Conservation (phyloP, 2,888 invertebrate genomes). For the Cremastinae sp. region DNA sequence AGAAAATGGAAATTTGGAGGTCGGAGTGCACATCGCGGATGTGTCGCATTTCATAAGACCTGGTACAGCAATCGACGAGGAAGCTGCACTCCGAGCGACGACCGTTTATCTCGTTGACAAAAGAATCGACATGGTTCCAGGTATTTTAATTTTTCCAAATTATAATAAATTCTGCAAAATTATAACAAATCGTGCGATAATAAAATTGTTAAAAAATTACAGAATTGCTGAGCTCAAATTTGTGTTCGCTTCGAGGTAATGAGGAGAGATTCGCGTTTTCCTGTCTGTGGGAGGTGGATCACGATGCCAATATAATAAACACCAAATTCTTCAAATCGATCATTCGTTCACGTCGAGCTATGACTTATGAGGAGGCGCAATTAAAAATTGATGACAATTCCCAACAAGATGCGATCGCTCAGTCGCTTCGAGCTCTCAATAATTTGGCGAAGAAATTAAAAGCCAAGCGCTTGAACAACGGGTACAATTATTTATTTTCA, state of each 20-base stretch:
- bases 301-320: constrained; percentile 89
- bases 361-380: constrained; percentile 99
- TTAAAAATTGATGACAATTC: constrained; percentile 92
- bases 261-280: constrained; percentile 97
- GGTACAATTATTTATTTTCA: constrained; percentile 80
- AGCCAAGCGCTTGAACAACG: constrained; percentile 90
- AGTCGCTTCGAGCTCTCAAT: constrained; percentile 91
- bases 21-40: constrained; percentile 99
- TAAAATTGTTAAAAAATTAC: constrained; percentile 76
- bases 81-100: constrained; percentile 96
- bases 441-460: constrained; percentile 95
- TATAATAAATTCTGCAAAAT: too few species aligned
- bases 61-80: constrained; percentile 93
- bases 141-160: constrained; percentile 67
- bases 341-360: constrained; percentile 93
- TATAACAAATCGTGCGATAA: too few species aligned
- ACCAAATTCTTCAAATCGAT: constrained; percentile 95
- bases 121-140: constrained; percentile 92
- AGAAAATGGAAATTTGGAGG: constrained; percentile 88
- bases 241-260: constrained; percentile 95
- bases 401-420: constrained; percentile 87
- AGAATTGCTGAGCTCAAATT: constrained; percentile 95
- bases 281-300: constrained; percentile 95
- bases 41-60: constrained; percentile 98
- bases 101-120: constrained; percentile 98